Base-by-base conservation (phyloP, 1,140 invertebrate species). In the Drosophila santomea region DNA sequence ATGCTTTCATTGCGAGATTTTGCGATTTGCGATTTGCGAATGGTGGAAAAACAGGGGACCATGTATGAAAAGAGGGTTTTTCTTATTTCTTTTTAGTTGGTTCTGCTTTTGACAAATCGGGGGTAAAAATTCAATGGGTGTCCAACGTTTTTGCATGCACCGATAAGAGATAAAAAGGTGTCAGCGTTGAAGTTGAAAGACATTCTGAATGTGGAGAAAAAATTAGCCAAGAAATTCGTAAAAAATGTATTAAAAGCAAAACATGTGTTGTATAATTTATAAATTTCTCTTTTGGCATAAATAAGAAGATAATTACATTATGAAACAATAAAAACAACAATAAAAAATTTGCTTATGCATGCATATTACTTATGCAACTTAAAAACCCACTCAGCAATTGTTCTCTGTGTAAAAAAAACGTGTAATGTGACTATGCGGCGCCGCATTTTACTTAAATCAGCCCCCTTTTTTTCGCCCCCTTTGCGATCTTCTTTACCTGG, bases 21-120 rank as follows among this genome's bases (percentile, higher is more conserved):
- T 71, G 44, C 58, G 57, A 50, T 63, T 66, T 25, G 25, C 25
- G 25, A 4, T 4, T 5, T 78, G 69, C 63, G 74, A 57, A 50
- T 58, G 47, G 36, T 23, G 56, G 17, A 51, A 67, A 67, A 63
- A 48, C 36, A 17, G 59, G 45, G 28, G 43, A 14, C 10, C 12
- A 15, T 44, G 6, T n/a, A 28, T 36, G 23, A 41, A 17, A 20
- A 38, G 32, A 10, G n/a, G 25, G 57, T 15, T 10, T 15, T 44
- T 44, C n/a, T 45, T 52, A 14, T 38, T 38, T 38, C 6, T 38
- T 38, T 14, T 14, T 14, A 14, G 52, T 28, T 39, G 72, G 28
- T 36, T 57, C 62, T 68, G 73, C 74, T 76, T 69, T 69, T 83
- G 80, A 83, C 80, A 83, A 79, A 75, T 79, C 62, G 80, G 75